Conservation (phyloP, 2,888 invertebrate species). For the Troides helena region DNA sequence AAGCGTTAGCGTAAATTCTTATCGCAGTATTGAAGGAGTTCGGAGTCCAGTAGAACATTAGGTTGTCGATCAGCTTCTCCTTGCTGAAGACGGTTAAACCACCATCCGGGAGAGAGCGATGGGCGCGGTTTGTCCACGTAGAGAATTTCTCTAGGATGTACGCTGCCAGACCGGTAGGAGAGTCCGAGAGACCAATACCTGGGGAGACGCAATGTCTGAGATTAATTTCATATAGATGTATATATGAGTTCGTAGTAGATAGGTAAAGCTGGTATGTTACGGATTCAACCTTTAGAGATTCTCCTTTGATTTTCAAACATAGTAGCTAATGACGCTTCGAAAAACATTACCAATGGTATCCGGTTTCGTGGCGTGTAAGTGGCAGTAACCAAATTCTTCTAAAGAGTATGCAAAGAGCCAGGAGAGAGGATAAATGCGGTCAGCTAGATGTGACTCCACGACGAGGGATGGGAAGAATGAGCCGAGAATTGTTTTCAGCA, state of each 20-base stretch:
- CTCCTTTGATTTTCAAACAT: too few species aligned
- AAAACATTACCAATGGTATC: constrained; percentile 85
- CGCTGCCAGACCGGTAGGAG: constrained; percentile 89
- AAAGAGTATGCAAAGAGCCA: constrained; percentile 38
- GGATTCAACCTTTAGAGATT: too few species aligned
- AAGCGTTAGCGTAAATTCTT: constrained; percentile 86
- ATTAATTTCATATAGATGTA: too few species aligned
- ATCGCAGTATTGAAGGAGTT: constrained; percentile 87
- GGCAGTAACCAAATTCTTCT: constrained; percentile 69
- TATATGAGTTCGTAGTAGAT: too few species aligned
- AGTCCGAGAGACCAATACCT: constrained; percentile 81
- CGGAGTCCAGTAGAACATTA: constrained; percentile 88
- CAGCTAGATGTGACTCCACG: constrained; percentile 57
- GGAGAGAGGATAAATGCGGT: constrained; percentile 54
- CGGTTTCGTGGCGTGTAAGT: constrained; percentile 91
- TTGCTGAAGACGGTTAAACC: constrained; percentile 83
- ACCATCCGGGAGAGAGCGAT: constrained; percentile 81
- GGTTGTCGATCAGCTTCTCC: constrained; percentile 88
- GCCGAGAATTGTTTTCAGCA: constrained; percentile 61
- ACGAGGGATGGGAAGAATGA: constrained; percentile 79
- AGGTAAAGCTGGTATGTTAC: too few species aligned
- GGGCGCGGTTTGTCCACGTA: constrained; percentile 82
- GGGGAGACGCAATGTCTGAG: not conserved
- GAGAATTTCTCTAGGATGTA: constrained; percentile 93
- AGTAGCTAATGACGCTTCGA: too few species aligned